These are phyloP conservation scores for Eciton burchellii DNA, from an alignment of 1,140 invertebrate genomes.

Conservation along the genomic window DNA sequence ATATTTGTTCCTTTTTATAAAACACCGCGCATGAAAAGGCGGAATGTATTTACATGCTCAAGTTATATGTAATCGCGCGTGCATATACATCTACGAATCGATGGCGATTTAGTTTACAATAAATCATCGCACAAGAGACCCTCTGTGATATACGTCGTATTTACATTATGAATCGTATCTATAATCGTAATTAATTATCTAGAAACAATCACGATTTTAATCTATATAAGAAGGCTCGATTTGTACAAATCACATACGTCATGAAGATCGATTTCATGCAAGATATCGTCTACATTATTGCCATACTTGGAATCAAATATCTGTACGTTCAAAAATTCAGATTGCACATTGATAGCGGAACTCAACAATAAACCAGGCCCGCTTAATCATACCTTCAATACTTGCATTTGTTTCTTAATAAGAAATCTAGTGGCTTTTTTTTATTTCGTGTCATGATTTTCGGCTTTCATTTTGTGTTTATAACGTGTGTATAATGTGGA, in stretches of 20 bases:
- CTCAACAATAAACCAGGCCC: no score
- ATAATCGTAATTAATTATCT: neutral
- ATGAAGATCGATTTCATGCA: slow-evolving; percentile 20
- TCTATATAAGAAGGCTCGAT: slow-evolving; percentile 35
- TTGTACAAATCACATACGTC: slow-evolving; percentile 35
- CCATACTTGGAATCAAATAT: slow-evolving; percentile 75
- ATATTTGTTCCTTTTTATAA: slow-evolving; percentile 40
- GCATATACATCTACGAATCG: slow-evolving; percentile 2
- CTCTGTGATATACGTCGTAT: slow-evolving; percentile 6
- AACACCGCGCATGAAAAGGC: slow-evolving; percentile 42
- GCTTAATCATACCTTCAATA: no score
- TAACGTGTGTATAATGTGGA: no score
- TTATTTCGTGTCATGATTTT: no score
- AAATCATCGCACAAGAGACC: neutral
- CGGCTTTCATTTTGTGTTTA: no score
- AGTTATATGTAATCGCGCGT: neutral
- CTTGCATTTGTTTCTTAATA: no score
- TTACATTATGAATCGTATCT: neutral
- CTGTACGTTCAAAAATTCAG: no score
- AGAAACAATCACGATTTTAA: neutral
- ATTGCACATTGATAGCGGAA: no score
- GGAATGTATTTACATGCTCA: slow-evolving; percentile 33
- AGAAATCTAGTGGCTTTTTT: no score
- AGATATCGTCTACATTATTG: slow-evolving; percentile 77
- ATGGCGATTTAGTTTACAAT: slow-evolving; percentile 12